Conservation (phyloP, 2,113 vertebrate genomes). For the Sialia sialis region DNA sequence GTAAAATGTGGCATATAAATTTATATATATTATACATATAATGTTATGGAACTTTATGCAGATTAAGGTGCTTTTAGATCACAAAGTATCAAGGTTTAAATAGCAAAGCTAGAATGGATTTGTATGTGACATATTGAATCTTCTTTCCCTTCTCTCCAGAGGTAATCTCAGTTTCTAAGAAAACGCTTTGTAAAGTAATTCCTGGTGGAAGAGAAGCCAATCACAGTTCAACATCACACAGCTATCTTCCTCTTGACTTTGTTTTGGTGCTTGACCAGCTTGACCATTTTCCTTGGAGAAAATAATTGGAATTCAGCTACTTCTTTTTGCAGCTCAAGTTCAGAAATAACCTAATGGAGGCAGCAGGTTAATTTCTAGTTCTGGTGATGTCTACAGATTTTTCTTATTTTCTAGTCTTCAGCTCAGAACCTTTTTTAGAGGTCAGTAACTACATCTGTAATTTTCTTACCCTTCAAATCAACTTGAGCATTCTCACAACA, state of each 20-base stretch:
- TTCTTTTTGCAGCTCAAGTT: not conserved
- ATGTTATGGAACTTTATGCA: not conserved
- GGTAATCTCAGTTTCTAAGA: not conserved
- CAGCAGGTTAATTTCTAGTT: not conserved
- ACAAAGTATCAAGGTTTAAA: not conserved
- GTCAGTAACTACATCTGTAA: not conserved
- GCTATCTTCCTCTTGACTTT: not conserved
- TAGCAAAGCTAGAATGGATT: not conserved
- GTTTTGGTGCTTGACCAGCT: not conserved
- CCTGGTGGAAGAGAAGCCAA: not conserved
- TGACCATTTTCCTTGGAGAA: not conserved
- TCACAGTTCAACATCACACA: accelerated
- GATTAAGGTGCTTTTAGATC: not conserved
- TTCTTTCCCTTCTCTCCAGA: not conserved
- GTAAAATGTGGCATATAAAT: not conserved
- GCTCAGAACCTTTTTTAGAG: not conserved
- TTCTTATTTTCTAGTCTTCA: not conserved
- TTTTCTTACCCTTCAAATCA: not conserved
- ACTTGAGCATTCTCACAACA: not conserved
- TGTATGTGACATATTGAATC: not conserved
- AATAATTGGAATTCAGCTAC: not conserved
- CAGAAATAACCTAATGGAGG: not conserved
- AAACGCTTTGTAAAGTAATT: not conserved
- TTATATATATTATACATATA: not conserved
- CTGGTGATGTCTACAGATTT: not conserved